Base-by-base conservation (phyloP, 2,113 vertebrate genomes). In the Oceanodroma tethys region DNA sequence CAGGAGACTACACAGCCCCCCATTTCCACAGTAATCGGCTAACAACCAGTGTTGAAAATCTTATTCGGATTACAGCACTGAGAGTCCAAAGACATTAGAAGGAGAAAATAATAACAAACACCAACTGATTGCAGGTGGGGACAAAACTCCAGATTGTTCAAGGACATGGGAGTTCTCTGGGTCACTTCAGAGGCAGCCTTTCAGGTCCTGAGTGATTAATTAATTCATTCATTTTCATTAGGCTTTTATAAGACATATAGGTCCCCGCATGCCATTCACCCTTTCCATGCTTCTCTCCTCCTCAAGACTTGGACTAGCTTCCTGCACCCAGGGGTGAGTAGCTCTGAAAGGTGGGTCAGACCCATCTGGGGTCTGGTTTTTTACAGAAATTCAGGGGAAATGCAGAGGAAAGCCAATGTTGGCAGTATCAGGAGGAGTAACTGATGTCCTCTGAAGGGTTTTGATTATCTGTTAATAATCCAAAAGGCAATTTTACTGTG, bases 191-290 rank as follows among this genome's bases (percentile, higher is more conserved):
- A 71, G n/a, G 29, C 47, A 83, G 17, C 7, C 21, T 16, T 75
- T 52, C 11, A 12, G 34, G 72, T 53, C 47, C 47, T 53, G 38
- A 60, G 34, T 67, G 40, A 16, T 70, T 91, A 53, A 76, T 63
- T 47, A 56, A 79, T 58, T 34, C 62, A 45, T 26, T 48, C 23
- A 70, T 62, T 52, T 74, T 27, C 11, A n/a, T 34, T 52, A 68
- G 42, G n/a, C 22, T 78, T 86, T 88, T 79, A 56, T 5, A 66
- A 82, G 66, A 20, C 53, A 11, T 62, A 26, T 52, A 58, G 17
- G 40, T n/a, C 20, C 40, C 23, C n/a, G 17, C 7, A 10, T 62
- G 20, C 9, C 9, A 0, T 34, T 5, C 0, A 1, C 1, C 1
- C 1, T 68, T 45, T 45, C 7, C 2, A 3, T 56, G 10, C 5